phyloP scores from a whole-genome alignment of 2,113 vertebrate species.

The mouse (Mus musculus) region GRCm39 chr6:5383001-5383500 shows the following conservation, averaged over 20 bases:
- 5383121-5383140: neutral
- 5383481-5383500: neutral
- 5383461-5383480: neutral
- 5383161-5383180: neutral
- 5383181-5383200: constrained; percentile 1
- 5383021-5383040: neutral
- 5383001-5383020: neutral
- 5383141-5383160: neutral
- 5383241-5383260: neutral
- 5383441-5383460: constrained; percentile 18
- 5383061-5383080: neutral
- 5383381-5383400: neutral
- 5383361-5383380: neutral
- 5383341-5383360: neutral
- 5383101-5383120: neutral
- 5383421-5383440: constrained; percentile 5
- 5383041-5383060: neutral
- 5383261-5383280: neutral
- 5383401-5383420: constrained; percentile 29
- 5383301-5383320: neutral
- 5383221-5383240: neutral
- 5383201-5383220: neutral
- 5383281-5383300: fast-evolving
- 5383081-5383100: neutral
- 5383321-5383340: neutral